Conservation (phyloP, 1,140 invertebrate genomes). For the Pteromalus puparum region DNA sequence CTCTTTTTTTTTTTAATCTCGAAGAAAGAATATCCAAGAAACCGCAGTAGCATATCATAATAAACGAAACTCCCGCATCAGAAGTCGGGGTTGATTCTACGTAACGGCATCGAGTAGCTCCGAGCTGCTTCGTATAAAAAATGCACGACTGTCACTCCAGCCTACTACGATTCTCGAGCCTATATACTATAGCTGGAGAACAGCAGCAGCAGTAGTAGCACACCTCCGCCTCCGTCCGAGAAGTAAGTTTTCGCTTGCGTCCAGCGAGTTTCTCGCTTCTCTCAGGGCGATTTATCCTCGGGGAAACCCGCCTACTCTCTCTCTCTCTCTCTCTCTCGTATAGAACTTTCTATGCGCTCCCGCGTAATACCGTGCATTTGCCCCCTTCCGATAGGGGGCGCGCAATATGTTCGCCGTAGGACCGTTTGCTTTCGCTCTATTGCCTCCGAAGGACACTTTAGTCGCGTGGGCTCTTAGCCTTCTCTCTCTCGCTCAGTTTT, state of each 20-base stretch:
- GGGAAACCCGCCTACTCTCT: neutral
- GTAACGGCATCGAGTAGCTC: no score
- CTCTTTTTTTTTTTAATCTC: no score
- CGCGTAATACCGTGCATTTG: slow-evolving; percentile 45
- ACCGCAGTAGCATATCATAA: no score
- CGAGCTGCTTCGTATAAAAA: no score
- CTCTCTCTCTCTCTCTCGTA: neutral
- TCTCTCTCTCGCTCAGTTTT: slow-evolving; percentile 48
- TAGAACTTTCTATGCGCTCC: slow-evolving; percentile 34
- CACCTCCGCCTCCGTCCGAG: neutral
- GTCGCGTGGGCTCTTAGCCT: slow-evolving; percentile 51
- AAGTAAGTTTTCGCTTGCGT: slow-evolving; percentile 16
- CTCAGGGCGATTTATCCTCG: slow-evolving; percentile 34
- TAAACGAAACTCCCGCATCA: no score
- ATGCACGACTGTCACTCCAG: neutral
- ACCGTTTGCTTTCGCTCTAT: slow-evolving; percentile 65
- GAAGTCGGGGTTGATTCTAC: no score
- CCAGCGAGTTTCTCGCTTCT: slow-evolving; percentile 9
- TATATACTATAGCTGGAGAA: neutral
- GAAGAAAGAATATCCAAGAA: no score
- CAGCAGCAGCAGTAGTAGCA: neutral
- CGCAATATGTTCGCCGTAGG: slow-evolving; percentile 59
- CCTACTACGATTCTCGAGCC: no score
- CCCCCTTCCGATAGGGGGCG: slow-evolving; percentile 44
- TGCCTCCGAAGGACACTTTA: slow-evolving; percentile 64